Percentiles rank a stretch among this genome's conserved stretches.
phyloP scores from a whole-genome alignment of 1,140 invertebrate species.

The Hypsibius dujardini region DNA sequence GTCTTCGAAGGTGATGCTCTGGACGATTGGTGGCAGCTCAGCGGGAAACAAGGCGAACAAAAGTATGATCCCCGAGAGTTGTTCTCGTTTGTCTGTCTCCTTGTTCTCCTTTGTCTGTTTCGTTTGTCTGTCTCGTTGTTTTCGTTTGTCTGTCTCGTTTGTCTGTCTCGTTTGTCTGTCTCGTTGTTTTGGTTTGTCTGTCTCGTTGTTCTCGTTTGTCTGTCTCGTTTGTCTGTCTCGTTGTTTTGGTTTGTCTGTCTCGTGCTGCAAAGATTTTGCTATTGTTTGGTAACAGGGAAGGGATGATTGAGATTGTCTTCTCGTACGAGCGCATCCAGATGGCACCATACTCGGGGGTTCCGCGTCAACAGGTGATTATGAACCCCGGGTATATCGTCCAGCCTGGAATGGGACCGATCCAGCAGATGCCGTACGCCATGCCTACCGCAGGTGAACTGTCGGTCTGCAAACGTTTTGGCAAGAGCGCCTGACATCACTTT shows the following conservation, averaged over 20 bases:
- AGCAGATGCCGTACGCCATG: neutral
- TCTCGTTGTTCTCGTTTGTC: no score
- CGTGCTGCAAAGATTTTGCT: no score
- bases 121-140: neutral
- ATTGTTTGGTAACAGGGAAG: conserved; percentile 35
- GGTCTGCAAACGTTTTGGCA: no score
- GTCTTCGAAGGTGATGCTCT: conserved; percentile 35
- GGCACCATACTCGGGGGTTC: conserved; percentile 20
- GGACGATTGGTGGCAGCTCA: conserved; percentile 39
- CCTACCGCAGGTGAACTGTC: conserved; percentile 19
- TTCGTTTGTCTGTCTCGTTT: no score
- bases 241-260: no score
- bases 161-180: no score
- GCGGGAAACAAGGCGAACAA: conserved; percentile 15
- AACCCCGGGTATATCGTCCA: neutral
- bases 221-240: no score
- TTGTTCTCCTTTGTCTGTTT: no score
- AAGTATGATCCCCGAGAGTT: no score
- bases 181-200: no score
- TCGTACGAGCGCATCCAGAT: conserved; percentile 30
- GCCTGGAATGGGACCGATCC: neutral
- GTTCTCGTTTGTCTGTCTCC: no score
- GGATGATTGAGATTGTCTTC: conserved; percentile 37
- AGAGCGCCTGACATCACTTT: conserved; percentile 17
- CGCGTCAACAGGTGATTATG: no score